Conservation (phyloP, 2,888 invertebrate species). For the Stenodema calcarata region DNA sequence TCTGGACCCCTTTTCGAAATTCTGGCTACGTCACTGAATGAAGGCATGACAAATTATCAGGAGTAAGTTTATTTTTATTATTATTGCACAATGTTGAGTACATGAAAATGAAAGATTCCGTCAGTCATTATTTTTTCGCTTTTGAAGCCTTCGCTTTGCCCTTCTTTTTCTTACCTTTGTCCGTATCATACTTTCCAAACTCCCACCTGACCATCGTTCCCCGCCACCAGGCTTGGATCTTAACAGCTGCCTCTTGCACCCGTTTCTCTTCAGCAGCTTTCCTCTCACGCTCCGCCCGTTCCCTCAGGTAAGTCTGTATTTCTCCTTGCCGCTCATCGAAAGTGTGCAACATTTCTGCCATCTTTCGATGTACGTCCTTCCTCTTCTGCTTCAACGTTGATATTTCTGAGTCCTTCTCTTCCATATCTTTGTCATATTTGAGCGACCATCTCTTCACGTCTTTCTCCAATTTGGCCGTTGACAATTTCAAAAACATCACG, state of each 20-base stretch:
- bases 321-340: slow-evolving; percentile 20
- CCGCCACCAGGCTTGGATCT: slow-evolving; percentile 65
- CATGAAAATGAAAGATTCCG: too few species aligned
- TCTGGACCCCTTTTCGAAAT: too few species aligned
- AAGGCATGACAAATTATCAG: too few species aligned
- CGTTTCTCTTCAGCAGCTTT: slow-evolving; percentile 47
- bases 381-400: slow-evolving; percentile 21
- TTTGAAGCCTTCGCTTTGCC: slow-evolving; percentile 47
- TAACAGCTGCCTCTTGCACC: slow-evolving; percentile 55
- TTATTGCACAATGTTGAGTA: too few species aligned
- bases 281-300: slow-evolving; percentile 32
- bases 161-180: slow-evolving; percentile 53
- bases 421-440: slow-evolving; percentile 44
- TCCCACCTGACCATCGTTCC: slow-evolving; percentile 64
- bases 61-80: too few species aligned
- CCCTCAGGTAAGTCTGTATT: slow-evolving; percentile 16
- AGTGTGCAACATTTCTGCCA: not conserved
- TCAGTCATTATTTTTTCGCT: not conserved
- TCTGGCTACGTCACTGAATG: too few species aligned
- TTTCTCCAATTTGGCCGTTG: slow-evolving; percentile 40
- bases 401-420: slow-evolving; percentile 44
- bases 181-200: slow-evolving; percentile 61
- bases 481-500: slow-evolving; percentile 36
- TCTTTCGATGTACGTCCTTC: slow-evolving; percentile 22
- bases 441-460: slow-evolving; percentile 38